Evolutionary conservation across 2,797 vertebrate genomes (phyloP).

Genomic region (Taeniopygia guttata): DNA sequence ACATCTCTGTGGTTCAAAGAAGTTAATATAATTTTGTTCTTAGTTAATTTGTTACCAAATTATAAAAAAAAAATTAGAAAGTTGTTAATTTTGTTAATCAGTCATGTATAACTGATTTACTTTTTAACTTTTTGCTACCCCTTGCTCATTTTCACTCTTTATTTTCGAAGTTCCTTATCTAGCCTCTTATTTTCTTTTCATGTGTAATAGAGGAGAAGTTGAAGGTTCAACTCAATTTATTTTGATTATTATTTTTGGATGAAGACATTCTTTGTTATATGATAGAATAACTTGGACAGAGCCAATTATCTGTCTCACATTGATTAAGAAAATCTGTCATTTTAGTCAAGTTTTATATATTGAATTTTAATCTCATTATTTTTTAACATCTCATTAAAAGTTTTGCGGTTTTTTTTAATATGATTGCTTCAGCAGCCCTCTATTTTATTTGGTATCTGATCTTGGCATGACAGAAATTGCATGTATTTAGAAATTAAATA

Average conservation of each 20-base stretch:
- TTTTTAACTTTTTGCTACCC: neutral
- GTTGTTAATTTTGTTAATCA: neutral
- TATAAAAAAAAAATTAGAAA: neutral
- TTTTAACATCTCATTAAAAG: neutral
- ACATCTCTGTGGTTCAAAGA: neutral
- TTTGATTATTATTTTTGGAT: slow-evolving; percentile 47
- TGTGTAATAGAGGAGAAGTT: slow-evolving; percentile 3
- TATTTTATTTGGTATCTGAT: neutral
- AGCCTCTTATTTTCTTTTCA: neutral
- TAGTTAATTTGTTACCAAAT: neutral
- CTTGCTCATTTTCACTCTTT: neutral
- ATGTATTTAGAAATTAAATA: neutral
- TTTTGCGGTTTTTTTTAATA: neutral
- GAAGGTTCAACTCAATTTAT: slow-evolving; percentile 38
- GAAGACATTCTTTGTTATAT: slow-evolving; percentile 33
- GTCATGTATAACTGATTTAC: neutral
- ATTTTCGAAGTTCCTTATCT: neutral
- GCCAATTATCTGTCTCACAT: slow-evolving; percentile 29
- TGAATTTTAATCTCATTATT: slow-evolving; percentile 19
- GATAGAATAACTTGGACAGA: slow-evolving; percentile 29
- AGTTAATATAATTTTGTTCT: neutral
- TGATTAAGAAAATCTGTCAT: slow-evolving; percentile 30
- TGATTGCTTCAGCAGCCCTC: neutral
- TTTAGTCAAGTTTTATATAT: slow-evolving; percentile 16
- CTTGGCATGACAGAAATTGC: neutral